Base-by-base conservation (phyloP, 2,797 vertebrate genomes). In the Clarias platycephalus region DNA sequence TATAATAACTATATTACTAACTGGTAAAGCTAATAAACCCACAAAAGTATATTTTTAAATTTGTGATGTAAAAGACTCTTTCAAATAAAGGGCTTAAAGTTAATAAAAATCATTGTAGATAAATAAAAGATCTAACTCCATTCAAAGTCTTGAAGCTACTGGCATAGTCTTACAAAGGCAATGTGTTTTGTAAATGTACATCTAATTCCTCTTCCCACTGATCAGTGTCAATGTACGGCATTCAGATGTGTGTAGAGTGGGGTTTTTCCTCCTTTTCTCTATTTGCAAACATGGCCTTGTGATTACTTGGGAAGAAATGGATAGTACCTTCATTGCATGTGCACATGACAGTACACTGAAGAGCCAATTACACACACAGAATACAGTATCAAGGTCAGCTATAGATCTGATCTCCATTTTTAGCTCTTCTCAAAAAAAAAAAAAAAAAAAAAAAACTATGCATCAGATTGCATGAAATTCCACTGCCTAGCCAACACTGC, bases 401-500 rank as follows among this genome's bases (percentile, higher is more conserved):
- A 63, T 28, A 62, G 18, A 76, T 83, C 26, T 60, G n/a, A 72
- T 57, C 68, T 44, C 49, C 20, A 62, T 31, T 85, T 79, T 70
- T 40, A 83, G 40, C 44, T 77, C 37, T 44, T 44, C 53, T 64
- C 31, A 64, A 49, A 49, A 44, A 63, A 37, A 5, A 37, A 37
- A 37, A 37, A 5, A 37, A 34, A 34, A 2, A 7, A 24, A 64
- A 75, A 40, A 0, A 40, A 20, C 28, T 22, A 15, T 44, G 60
- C n/a, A 53, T 18, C 34, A 37, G 31, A 22, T 55, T 7, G 20
- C 8, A 66, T 80, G 16, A 9, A 57, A 70, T 44, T 64, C 16
- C 16, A 87, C 75, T 82, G 67, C 28, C 81, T 84, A 91, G 87
- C 89, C 90, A 91, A 72, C 93, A 90, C 91, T 93, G 91, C 93